These are phyloP conservation scores for Drosophila seguyi DNA, from an alignment of 1,140 invertebrate species.

Conservation along the genomic window DNA sequence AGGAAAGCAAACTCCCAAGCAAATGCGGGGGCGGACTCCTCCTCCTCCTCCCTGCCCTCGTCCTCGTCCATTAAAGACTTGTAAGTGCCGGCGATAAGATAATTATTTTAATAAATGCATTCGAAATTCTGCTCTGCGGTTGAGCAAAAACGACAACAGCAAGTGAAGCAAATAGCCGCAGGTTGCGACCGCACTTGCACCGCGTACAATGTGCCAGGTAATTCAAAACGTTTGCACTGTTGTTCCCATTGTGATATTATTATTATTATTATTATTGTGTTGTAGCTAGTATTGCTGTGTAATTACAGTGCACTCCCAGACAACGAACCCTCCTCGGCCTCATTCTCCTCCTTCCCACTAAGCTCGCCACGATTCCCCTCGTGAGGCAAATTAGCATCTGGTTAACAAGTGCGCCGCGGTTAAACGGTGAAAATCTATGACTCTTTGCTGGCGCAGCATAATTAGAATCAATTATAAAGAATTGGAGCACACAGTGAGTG, in stretches of 20 bases:
- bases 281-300: conserved; percentile 37
- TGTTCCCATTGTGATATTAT: conserved; percentile 70
- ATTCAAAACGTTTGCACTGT: conserved; percentile 70
- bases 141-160: conserved; percentile 53
- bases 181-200: conserved; percentile 40
- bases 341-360: neutral
- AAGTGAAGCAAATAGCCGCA: conserved; percentile 41
- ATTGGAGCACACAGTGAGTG: conserved; percentile 59
- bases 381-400: conserved; percentile 67
- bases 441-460: conserved; percentile 65
- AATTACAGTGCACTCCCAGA: conserved; percentile 54
- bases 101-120: conserved; percentile 72
- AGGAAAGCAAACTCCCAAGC: conserved; percentile 49
- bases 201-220: conserved; percentile 58
- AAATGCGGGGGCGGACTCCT: conserved; percentile 18
- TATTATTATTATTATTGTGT: conserved; percentile 58
- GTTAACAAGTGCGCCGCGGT: conserved; percentile 78
- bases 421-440: conserved; percentile 78
- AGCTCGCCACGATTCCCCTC: conserved; percentile 4
- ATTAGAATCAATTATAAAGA: conserved; percentile 75
- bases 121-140: conserved; percentile 68
- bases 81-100: conserved; percentile 56
- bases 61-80: conserved; percentile 18
- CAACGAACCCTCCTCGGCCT: neutral
- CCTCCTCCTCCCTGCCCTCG: neutral